Evolutionary conservation across 2,888 invertebrate species (phyloP), one percentile per base, ranked within the genome.

Genomic region (Lissonota sp.): DNA sequence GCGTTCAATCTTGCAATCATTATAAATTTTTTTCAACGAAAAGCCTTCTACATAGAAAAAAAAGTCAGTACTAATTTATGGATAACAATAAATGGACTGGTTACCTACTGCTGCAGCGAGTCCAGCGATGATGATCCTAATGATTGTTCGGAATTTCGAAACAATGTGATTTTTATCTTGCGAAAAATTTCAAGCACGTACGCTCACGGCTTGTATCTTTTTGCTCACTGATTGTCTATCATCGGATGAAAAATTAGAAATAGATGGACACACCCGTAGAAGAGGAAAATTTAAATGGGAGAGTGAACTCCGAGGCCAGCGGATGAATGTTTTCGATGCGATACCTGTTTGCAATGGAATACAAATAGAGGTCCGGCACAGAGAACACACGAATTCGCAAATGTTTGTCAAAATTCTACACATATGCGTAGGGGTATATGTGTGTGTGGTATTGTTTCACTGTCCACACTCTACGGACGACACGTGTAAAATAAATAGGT

Each of bases 311-410:
- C 42, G 74, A 49, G 67, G 49, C 37, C 49, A 1, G 3, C 42
- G 26, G 46, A 58, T 46, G 37, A 39, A 55, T 66, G 57, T 37
- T 58, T 46, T 57, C 42, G 58, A 26, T 64, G 49, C 39, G 10
- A 58, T 39, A 64, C 46, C 6, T 44, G 44, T 63, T 76, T 69
- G 42, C 63, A 73, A 81, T 63, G 57, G 77, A 78, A 46, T 70
- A 66, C 81, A 81, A 81, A 81, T 77, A 81, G 4, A 44, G 40
- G 40, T 69, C 39, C 42, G 77, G 73, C 80, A 77, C 73, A 69
- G 63, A 70, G 26, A 44, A 57, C 69, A 74, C 70, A 66, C 78
- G 77, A 70, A 66, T 74, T 74, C 55, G 70, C 81, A 81, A 81
- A 81, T 81, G 55, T 81, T 81, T 81, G 77, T 55, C 44, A 26